phyloP scores from a whole-genome alignment of 2,888 invertebrate genomes.

The Teleiodes luculella region DNA sequence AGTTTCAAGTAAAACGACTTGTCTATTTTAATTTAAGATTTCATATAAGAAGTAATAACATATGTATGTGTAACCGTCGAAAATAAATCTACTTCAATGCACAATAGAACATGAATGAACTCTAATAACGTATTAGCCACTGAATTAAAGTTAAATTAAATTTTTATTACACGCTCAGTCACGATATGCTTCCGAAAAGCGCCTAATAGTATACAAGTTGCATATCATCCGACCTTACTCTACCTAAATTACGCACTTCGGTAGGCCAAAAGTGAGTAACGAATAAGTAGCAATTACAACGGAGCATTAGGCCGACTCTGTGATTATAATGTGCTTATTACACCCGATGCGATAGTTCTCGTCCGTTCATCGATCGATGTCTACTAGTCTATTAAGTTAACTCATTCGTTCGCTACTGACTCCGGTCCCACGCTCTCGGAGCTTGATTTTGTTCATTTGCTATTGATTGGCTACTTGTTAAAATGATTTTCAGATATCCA shows the following conservation, averaged over 20 bases:
- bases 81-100: background rate
- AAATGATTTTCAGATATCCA: background rate
- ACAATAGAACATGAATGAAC: constrained; percentile 36
- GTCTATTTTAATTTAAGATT: too few species aligned
- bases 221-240: constrained; percentile 32
- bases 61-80: background rate
- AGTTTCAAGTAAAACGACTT: too few species aligned
- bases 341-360: constrained; percentile 39
- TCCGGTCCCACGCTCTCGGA: constrained; percentile 29
- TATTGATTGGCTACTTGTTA: background rate
- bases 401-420: constrained; percentile 21
- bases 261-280: constrained; percentile 49
- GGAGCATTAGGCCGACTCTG: constrained; percentile 41
- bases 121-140: constrained; percentile 55
- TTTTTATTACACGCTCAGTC: constrained; percentile 58
- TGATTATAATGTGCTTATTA: constrained; percentile 54
- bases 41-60: too few species aligned
- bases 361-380: constrained; percentile 37
- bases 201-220: constrained; percentile 25
- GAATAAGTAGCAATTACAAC: constrained; percentile 53
- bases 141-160: constrained; percentile 50
- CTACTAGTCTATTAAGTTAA: constrained; percentile 28
- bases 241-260: constrained; percentile 44
- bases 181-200: constrained; percentile 58
- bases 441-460: background rate